A percentile compares a stretch with the other conserved stretches of the same genome.
Evolutionary conservation across 2,888 invertebrate genomes (phyloP).

Genomic region (Bellardia pandia): DNA sequence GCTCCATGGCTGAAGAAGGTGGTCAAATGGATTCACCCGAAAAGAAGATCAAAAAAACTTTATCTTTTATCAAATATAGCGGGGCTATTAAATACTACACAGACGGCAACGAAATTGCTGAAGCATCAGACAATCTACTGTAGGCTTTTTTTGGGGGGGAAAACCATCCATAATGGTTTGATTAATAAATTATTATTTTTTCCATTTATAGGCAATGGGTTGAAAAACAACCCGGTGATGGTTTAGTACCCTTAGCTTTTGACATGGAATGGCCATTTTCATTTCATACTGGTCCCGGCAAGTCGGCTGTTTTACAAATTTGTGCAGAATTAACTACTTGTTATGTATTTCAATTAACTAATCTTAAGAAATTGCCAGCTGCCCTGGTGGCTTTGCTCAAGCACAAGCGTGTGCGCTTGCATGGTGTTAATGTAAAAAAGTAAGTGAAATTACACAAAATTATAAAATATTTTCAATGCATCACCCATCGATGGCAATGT

Average conservation of each 20-base stretch:
- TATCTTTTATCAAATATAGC: slow-evolving; percentile 80
- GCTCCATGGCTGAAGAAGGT: slow-evolving; percentile 77
- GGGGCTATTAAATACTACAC: slow-evolving; percentile 82
- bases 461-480: no score
- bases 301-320: slow-evolving; percentile 87
- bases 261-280: slow-evolving; percentile 89
- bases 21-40: slow-evolving; percentile 74
- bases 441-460: slow-evolving; percentile 78
- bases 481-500: no score
- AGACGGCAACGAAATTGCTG: slow-evolving; percentile 84
- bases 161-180: neutral
- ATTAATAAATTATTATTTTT: neutral
- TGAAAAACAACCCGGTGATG: slow-evolving; percentile 77
- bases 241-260: slow-evolving; percentile 86
- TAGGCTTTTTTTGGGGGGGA: slow-evolving; percentile 76
- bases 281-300: slow-evolving; percentile 86
- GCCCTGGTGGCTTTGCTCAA: slow-evolving; percentile 85
- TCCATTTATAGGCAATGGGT: slow-evolving; percentile 80
- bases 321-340: slow-evolving; percentile 85
- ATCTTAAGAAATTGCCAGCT: slow-evolving; percentile 86
- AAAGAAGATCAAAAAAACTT: slow-evolving; percentile 74
- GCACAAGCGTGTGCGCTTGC: slow-evolving; percentile 86
- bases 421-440: slow-evolving; percentile 88
- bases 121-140: slow-evolving; percentile 84
- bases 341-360: slow-evolving; percentile 86